Evolutionary conservation across 53 echinoderm and acorn worm species (phyloP), one percentile per base, ranked within the genome.

Genomic region (Henricia sp.): DNA sequence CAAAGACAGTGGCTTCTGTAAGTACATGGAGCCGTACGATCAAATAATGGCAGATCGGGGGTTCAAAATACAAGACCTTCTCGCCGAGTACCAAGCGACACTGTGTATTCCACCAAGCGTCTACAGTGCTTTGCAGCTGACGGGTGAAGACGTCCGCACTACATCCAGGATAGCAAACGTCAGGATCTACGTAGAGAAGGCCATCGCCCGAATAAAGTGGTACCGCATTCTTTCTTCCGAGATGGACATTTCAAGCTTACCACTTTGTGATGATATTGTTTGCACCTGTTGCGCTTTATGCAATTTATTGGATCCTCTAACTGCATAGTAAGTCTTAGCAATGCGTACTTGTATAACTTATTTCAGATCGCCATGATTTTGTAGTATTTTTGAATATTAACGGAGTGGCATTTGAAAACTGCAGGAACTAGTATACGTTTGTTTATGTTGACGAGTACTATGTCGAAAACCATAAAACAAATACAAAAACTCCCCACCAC

Each of bases 1-100:
- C 9, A 54, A 53, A 6, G 50, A 91, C 23, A 84, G 78, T 35
- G 84, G 87, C 1, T 63, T 91, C 34, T 51, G 75, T 0, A 24
- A 95, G 19, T 26, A 91, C 9, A 13, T 94, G 0, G 94, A 94
- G 16, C 91, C 89, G 17, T 64, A 71, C 0, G 89, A 94, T 56
- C 36, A 72, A 9, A 52, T 93, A 1, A 72, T 93, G 29, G 90
- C 82, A 16, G 93, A 91, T 40, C 58, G 88, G 44, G 88, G 91
- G 9, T 91, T 88, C 26, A 25, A 39, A 0, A 88, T 91, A 4
- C 52, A 82, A 41, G 91, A 91, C 39, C 88, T 91, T 8, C 82
- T 93, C 6, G 1, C 86, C 3, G 43, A 41, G n/a, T 12, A 28
- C 1, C 28, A 77, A 0, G 77, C 60, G n/a, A 77, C 59, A 6